phyloP scores from a whole-genome alignment of 2,113 vertebrate species.

The Hydrolagus affinis region DNA sequence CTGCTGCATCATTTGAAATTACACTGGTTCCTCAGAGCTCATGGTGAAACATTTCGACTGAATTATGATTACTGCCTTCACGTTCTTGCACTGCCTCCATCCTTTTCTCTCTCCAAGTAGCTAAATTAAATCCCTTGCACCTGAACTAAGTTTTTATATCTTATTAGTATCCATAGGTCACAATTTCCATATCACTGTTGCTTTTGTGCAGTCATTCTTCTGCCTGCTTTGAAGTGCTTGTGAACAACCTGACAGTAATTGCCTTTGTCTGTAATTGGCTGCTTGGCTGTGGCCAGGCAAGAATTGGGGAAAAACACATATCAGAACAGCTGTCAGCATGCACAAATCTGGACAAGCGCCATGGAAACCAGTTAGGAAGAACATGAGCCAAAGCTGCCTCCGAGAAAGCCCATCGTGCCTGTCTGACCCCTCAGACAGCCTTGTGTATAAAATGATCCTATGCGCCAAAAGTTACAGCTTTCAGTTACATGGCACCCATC shows the following conservation, averaged over 20 bases:
- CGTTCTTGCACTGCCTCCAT: not conserved
- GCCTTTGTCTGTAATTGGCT: slow-evolving; percentile 57
- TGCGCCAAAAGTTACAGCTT: not conserved
- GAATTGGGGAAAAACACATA: slow-evolving; percentile 47
- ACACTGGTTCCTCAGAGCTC: not conserved
- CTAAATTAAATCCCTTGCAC: slow-evolving; percentile 21
- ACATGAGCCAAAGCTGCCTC: not conserved
- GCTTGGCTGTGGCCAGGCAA: slow-evolving; percentile 45
- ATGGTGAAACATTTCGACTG: not conserved
- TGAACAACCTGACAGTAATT: slow-evolving; percentile 58
- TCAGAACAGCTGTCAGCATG: slow-evolving; percentile 61
- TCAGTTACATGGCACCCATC: too few relatives aligned
- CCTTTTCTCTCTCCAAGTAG: not conserved
- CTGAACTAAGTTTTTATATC: slow-evolving; percentile 38
- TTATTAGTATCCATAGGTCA: slow-evolving; percentile 49
- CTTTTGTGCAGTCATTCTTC: slow-evolving; percentile 43
- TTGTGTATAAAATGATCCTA: not conserved
- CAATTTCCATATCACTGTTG: slow-evolving; percentile 44
- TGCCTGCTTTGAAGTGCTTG: slow-evolving; percentile 47
- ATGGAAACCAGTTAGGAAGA: slow-evolving; percentile 33
- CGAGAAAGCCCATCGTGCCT: not conserved
- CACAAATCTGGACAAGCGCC: slow-evolving; percentile 46
- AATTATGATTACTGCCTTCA: not conserved
- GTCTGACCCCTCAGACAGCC: not conserved
- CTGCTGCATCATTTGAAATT: not conserved